A percentile compares a stretch with the other conserved stretches of the same genome.
phyloP scores from a whole-genome alignment of 1,140 invertebrate genomes.

The Aporrectodea caliginosa region DNA sequence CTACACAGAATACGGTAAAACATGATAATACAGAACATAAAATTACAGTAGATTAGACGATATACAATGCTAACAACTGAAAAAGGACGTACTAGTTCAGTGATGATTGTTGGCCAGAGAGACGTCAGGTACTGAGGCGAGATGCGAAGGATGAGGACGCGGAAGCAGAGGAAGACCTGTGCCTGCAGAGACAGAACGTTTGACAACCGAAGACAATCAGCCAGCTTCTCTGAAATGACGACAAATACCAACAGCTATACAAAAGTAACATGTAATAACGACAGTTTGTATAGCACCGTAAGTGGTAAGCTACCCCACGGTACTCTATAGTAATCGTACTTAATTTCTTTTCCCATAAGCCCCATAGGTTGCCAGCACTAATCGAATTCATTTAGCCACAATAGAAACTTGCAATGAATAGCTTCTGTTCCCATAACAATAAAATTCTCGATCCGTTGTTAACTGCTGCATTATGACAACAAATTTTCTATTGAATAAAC shows the following conservation, averaged over 20 bases:
- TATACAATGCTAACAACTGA: background rate
- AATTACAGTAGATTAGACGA: background rate
- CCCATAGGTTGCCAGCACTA: too few species aligned
- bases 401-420: too few species aligned
- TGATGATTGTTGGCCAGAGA: conserved; percentile 89
- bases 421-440: too few species aligned
- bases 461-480: too few species aligned
- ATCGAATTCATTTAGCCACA: too few species aligned
- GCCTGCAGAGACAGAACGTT: conserved; percentile 78
- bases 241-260: background rate
- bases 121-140: conserved; percentile 81
- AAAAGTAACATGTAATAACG: background rate
- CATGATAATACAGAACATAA: background rate
- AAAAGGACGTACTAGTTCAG: conserved; percentile 68
- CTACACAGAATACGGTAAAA: too few species aligned
- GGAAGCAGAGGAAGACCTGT: conserved; percentile 85
- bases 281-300: background rate
- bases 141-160: conserved; percentile 81
- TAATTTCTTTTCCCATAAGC: too few species aligned
- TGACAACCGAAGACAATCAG: conserved; percentile 75
- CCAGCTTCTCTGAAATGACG: conserved; percentile 69
- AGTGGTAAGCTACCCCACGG: too few species aligned
- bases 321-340: too few species aligned
- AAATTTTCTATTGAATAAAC: too few species aligned
- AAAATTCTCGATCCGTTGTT: too few species aligned